Conservation (phyloP, 1,140 invertebrate genomes). For the Harpegnathos saltator region DNA sequence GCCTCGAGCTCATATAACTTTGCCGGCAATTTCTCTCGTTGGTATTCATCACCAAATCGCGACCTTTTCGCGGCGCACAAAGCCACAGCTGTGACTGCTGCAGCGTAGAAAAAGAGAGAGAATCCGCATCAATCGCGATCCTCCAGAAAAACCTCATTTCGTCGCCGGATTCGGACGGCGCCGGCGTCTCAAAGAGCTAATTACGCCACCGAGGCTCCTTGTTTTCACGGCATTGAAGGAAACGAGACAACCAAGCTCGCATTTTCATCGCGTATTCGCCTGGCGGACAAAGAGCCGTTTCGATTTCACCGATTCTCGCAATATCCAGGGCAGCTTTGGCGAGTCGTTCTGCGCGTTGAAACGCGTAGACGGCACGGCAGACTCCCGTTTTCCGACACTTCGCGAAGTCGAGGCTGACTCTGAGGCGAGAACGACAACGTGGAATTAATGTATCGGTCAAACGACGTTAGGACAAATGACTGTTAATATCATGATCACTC, state of each 20-base stretch:
- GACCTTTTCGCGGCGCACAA: neutral
- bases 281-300: conserved; percentile 18
- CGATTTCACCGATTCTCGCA: conserved; percentile 1
- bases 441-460: neutral
- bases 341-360: neutral
- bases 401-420: neutral
- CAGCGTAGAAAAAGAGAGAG: no score
- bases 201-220: conserved; percentile 17
- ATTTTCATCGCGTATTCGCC: conserved; percentile 3
- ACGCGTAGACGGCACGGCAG: neutral
- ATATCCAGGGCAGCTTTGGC: neutral
- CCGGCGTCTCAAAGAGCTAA: conserved; percentile 40
- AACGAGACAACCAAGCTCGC: conserved; percentile 3
- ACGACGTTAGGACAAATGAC: no score
- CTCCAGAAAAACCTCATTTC: conserved; percentile 26
- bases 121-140: neutral
- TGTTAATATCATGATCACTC: no score
- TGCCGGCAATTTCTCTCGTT: conserved; percentile 30
- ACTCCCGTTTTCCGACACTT: neutral
- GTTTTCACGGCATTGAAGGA: conserved; percentile 16
- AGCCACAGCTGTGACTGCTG: no score
- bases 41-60: conserved; percentile 16
- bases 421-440: neutral
- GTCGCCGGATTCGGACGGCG: conserved; percentile 6
- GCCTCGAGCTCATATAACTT: conserved; percentile 37